A percentile compares a stretch with the other conserved stretches of the same genome.
These are phyloP conservation scores for Trachemys scripta DNA, from an alignment of 2,113 vertebrate genomes.

Conservation along the genomic window DNA sequence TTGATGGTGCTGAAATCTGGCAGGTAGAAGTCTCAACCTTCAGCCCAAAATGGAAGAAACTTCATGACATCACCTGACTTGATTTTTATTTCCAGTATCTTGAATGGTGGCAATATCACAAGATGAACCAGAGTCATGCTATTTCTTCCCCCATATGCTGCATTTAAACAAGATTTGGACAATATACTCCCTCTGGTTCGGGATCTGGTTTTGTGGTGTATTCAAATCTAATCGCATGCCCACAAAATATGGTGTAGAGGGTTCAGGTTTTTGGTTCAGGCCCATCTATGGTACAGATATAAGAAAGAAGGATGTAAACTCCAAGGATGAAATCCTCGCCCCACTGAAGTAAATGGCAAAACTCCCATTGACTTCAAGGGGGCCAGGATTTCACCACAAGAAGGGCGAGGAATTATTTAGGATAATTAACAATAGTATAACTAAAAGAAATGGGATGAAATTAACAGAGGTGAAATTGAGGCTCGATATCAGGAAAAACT, in stretches of 20 bases:
- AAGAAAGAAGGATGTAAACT: background rate
- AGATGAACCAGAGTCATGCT: background rate
- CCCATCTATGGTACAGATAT: background rate
- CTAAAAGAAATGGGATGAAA: background rate
- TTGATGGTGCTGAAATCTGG: background rate
- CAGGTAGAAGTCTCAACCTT: background rate
- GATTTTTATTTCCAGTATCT: background rate
- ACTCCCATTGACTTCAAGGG: background rate
- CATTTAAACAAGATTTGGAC: background rate
- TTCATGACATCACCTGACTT: background rate
- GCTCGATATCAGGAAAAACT: background rate
- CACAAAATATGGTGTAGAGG: background rate
- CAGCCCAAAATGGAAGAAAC: slow-evolving; percentile 25
- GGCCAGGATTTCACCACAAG: background rate
- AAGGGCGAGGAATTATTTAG: background rate
- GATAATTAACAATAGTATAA: background rate
- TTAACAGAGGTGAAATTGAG: background rate
- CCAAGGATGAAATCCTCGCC: background rate
- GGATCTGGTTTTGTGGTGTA: background rate
- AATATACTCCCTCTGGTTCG: background rate
- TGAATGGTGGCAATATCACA: background rate
- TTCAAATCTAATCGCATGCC: background rate
- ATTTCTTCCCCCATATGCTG: background rate
- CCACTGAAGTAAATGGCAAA: background rate
- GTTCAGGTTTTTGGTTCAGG: background rate